Conservation (phyloP, 2,888 invertebrate genomes). For the Parnassius smintheus region DNA sequence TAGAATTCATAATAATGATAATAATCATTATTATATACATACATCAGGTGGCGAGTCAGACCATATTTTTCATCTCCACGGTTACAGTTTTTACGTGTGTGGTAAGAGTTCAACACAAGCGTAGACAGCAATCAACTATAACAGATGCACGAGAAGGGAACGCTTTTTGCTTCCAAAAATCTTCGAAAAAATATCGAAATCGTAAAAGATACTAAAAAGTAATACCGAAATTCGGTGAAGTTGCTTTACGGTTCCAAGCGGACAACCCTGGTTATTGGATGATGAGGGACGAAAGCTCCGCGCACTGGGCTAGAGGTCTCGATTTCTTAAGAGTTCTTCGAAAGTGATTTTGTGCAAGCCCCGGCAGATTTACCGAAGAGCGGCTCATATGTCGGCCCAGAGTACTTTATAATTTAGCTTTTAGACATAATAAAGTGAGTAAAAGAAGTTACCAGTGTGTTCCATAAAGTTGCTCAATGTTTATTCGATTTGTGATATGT, state of each 20-base stretch:
- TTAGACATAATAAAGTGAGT: conserved; percentile 7
- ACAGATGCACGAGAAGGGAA: conserved; percentile 80
- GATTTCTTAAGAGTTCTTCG: conserved; percentile 87
- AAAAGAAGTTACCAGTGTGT: conserved; percentile 26
- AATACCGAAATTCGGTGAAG: conserved; percentile 86
- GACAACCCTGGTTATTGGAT: conserved; percentile 92
- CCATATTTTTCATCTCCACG: conserved; percentile 88
- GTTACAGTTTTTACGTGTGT: conserved; percentile 86
- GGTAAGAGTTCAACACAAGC: conserved; percentile 78
- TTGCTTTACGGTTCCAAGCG: conserved; percentile 86
- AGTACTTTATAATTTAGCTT: conserved; percentile 84
- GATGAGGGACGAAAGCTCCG: conserved; percentile 87
- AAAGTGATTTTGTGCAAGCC: conserved; percentile 82
- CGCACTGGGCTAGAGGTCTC: conserved; percentile 88
- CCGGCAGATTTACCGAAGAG: conserved; percentile 90
- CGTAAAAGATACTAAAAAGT: conserved; percentile 89
- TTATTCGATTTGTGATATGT: conserved; percentile 18
- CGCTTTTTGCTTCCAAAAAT: conserved; percentile 78
- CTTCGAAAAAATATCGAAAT: too few relatives aligned
- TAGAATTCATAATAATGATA: too few relatives aligned
- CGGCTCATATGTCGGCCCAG: conserved; percentile 88
- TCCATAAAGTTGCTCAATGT: conserved; percentile 9
- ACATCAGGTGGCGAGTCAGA: conserved; percentile 82
- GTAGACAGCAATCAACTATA: conserved; percentile 77
- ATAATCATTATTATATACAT: too few relatives aligned